Evolutionary conservation across 2,797 vertebrate genomes (phyloP).

Genomic region (Petrocephalus sullivani): DNA sequence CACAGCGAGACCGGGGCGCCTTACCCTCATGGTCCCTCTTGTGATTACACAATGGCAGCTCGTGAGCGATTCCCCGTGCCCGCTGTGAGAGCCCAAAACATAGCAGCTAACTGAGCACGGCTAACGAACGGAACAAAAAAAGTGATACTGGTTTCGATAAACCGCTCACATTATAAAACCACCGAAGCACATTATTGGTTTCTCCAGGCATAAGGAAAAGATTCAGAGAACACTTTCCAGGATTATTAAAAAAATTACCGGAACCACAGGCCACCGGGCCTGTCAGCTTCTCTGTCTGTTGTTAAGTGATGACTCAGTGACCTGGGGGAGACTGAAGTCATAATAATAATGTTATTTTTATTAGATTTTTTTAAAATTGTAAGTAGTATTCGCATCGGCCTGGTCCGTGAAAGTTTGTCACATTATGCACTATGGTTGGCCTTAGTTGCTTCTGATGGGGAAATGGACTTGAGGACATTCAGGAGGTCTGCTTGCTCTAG

Average conservation of each 20-base stretch:
- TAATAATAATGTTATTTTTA: background rate
- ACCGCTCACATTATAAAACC: slow-evolving; percentile 39
- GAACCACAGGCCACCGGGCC: slow-evolving; percentile 25
- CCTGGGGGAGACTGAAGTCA: background rate
- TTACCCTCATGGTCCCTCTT: background rate
- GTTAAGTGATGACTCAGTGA: background rate
- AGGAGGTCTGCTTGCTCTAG: background rate
- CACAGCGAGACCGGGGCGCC: background rate
- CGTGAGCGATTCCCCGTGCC: background rate
- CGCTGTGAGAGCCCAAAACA: background rate
- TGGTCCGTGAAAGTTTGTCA: background rate
- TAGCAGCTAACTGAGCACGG: slow-evolving; percentile 14
- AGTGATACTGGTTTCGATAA: slow-evolving; percentile 33
- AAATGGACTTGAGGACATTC: background rate
- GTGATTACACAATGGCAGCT: too few relatives aligned
- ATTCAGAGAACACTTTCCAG: slow-evolving; percentile 27
- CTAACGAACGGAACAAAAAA: slow-evolving; percentile 34
- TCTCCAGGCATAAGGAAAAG: slow-evolving; percentile 39
- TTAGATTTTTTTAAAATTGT: background rate
- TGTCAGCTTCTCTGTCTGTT: slow-evolving; percentile 26
- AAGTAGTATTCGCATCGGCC: background rate
- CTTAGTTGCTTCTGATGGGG: background rate
- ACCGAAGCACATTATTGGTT: slow-evolving; percentile 31
- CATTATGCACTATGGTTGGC: background rate
- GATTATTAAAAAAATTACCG: slow-evolving; percentile 31